Percentiles rank a stretch among this genome's conserved stretches.
Conservation (phyloP, 2,113 vertebrate species). For the Polypterus senegalus region DNA sequence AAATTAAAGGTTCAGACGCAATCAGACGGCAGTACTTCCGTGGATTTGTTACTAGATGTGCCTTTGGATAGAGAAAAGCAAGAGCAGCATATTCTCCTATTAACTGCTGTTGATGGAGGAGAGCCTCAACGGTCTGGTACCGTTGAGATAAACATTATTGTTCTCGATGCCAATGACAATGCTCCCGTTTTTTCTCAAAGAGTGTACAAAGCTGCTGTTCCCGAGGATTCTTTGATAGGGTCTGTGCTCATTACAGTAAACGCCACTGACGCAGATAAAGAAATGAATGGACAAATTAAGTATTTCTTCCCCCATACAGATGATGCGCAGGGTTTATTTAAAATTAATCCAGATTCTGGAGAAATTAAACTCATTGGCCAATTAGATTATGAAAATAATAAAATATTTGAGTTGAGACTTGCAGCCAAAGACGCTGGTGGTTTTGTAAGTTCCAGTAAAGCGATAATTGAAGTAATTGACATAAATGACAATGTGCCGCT, state of each 20-base stretch:
- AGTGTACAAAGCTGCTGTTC: slow-evolving; percentile 26
- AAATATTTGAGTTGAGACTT: slow-evolving; percentile 27
- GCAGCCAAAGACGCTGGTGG: slow-evolving; percentile 38
- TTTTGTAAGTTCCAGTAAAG: slow-evolving; percentile 29
- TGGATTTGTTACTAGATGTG: slow-evolving; percentile 26
- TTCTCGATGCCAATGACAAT: slow-evolving; percentile 45
- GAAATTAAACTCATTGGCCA: slow-evolving; percentile 30
- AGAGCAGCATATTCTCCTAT: slow-evolving; percentile 14
- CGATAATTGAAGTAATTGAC: slow-evolving; percentile 39
- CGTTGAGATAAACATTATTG: slow-evolving; percentile 22
- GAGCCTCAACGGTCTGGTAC: slow-evolving; percentile 19
- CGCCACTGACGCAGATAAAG: slow-evolving; percentile 21
- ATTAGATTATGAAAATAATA: slow-evolving; percentile 39
- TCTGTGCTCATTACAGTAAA: slow-evolving; percentile 13
- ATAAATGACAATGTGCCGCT: slow-evolving; percentile 45
- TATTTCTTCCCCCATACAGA: slow-evolving; percentile 29
- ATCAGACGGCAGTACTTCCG: slow-evolving; percentile 28
- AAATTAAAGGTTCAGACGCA: slow-evolving; percentile 14
- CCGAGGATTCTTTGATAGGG: slow-evolving; percentile 26
- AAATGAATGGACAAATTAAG: slow-evolving; percentile 27
- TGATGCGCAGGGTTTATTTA: slow-evolving; percentile 31
- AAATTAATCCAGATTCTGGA: slow-evolving; percentile 38
- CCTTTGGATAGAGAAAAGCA: slow-evolving; percentile 25
- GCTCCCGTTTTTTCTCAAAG: slow-evolving; percentile 25
- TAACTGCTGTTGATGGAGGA: slow-evolving; percentile 21